phyloP scores from a whole-genome alignment of 1,140 invertebrate species.

The Apis cerana region DNA sequence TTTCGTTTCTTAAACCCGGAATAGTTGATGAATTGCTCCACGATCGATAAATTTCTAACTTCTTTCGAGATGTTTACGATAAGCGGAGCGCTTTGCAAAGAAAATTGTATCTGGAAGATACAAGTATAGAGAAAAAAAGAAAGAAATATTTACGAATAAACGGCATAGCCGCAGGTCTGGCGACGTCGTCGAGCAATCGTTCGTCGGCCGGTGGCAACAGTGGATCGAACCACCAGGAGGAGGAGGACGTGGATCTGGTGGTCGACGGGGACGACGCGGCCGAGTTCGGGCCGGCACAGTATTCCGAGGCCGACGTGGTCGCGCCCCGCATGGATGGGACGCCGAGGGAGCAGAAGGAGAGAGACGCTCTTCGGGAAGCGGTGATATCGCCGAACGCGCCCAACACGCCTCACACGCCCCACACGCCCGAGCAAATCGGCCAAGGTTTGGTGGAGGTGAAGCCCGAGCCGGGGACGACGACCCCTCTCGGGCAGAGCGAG shows the following conservation, averaged over 20 bases:
- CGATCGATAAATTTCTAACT: no score
- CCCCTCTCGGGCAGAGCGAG: constrained; percentile 67
- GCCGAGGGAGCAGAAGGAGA: constrained; percentile 82
- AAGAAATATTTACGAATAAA: neutral
- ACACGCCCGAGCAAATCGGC: constrained; percentile 58
- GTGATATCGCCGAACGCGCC: constrained; percentile 80
- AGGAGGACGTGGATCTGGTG: constrained; percentile 91
- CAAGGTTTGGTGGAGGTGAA: constrained; percentile 76
- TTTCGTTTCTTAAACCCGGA: no score
- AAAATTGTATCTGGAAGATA: no score
- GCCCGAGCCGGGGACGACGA: constrained; percentile 76
- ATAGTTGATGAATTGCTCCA: no score
- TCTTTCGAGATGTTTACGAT: no score
- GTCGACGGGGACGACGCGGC: constrained; percentile 89
- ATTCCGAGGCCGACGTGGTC: constrained; percentile 88
- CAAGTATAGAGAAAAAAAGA: no score
- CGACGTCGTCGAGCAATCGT: constrained; percentile 81
- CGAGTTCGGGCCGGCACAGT: constrained; percentile 92
- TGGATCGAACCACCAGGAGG: constrained; percentile 82
- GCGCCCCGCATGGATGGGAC: constrained; percentile 82
- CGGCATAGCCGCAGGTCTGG: constrained; percentile 79
- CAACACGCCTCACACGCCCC: constrained; percentile 64
- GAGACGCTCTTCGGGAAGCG: constrained; percentile 84
- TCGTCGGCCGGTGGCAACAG: constrained; percentile 76
- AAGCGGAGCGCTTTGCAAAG: no score